A percentile compares a stretch with the other conserved stretches of the same genome.
These are phyloP conservation scores for Drosophila bocqueti DNA, from an alignment of 1,140 invertebrate genomes.

Conservation along the genomic window DNA sequence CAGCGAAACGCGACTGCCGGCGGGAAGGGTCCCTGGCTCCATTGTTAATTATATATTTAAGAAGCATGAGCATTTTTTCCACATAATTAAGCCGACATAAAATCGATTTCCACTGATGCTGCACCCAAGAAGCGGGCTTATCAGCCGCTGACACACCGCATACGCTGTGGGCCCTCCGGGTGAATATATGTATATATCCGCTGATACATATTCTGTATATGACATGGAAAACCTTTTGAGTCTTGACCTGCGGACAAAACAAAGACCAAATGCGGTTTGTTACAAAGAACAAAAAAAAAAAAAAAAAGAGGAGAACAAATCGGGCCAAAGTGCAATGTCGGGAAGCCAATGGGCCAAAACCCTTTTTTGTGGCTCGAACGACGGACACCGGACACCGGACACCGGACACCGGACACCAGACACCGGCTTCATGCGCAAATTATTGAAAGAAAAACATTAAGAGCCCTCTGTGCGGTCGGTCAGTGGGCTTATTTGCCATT, in stretches of 20 bases:
- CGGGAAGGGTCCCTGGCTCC: not conserved
- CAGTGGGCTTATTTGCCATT: conserved; percentile 60
- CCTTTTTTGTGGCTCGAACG: conserved; percentile 15
- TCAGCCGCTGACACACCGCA: conserved; percentile 16
- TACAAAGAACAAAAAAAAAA: not conserved
- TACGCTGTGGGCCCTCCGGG: not conserved
- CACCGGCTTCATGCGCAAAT: conserved; percentile 40
- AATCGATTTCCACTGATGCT: conserved; percentile 34
- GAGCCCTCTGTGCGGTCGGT: conserved; percentile 46
- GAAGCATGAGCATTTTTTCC: conserved; percentile 14
- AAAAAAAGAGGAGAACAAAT: not conserved
- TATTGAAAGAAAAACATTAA: conserved; percentile 75
- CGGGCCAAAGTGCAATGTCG: conserved; percentile 42
- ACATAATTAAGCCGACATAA: conserved; percentile 42
- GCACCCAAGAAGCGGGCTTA: conserved; percentile 28
- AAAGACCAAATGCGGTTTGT: conserved; percentile 14
- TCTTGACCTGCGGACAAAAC: conserved; percentile 39
- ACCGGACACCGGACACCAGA: not conserved
- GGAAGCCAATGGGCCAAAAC: conserved; percentile 31
- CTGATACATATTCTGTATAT: not conserved
- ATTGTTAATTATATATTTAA: conserved; percentile 31
- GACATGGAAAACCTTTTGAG: conserved; percentile 46
- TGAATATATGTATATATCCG: not conserved
- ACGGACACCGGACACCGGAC: not conserved
- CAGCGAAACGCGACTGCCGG: not conserved